Base-by-base conservation (phyloP, 2,888 invertebrate genomes). In the Anarsia innoxiella region DNA sequence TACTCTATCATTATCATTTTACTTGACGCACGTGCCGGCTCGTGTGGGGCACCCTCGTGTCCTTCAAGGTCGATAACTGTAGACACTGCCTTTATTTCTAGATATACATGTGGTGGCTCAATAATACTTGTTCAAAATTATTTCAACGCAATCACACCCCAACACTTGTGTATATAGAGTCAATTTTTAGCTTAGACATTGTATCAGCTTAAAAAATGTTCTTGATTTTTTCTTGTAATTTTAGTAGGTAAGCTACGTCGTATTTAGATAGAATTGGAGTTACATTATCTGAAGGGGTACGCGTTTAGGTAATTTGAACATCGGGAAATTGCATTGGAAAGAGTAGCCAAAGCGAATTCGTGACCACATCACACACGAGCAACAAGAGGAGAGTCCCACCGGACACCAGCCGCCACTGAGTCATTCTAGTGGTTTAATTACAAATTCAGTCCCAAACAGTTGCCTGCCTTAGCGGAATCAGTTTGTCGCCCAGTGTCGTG, bases 1-100 rank as follows among this genome's bases (percentile, higher is more conserved):
- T 66, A 80, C 78, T 83, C 76, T 78, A 78, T 80, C 78, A 82
- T 83, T 83, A 82, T 70, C 79, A 66, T 78, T 78, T 76, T 72
- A 69, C 65, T 66, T 51, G 53, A 53, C 57, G 74, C 84, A 82
- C 84, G 84, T 83, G 84, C 69, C 76, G 66, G 49, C n/a, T n/a
- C 66, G 61, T 59, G 15, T 12, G 11, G 19, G 25, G 35, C 28
- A 64, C 77, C 78, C 83, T 71, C 67, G 48, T 63, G 52, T 54
- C 55, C 65, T 60, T 76, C 78, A 82, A 80, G 80, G 83, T 73
- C 78, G 70, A 69, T 76, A 77, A 78, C 72, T 73, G 70, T 64
- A 65, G 64, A 60, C 59, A 3, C 3, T 59, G 58, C 50, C 66
- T 65, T 68, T 73, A 71, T 69, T 69, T 66, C 60, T n/a, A n/a